Base-by-base conservation (phyloP, 2,888 invertebrate species). In the Drosophila trichaetosa region DNA sequence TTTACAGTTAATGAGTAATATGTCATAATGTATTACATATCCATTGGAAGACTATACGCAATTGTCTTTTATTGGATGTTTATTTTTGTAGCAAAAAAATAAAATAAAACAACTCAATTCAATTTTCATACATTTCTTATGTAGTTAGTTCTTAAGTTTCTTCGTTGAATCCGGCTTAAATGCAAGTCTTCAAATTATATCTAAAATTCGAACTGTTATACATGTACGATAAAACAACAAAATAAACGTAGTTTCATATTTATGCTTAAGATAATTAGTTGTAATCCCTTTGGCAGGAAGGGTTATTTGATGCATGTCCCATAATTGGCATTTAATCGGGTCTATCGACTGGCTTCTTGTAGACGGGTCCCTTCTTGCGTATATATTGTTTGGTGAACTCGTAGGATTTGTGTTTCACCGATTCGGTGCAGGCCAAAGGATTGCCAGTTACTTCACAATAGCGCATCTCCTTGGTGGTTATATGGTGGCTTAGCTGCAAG, bases 331-430 rank as follows among this genome's bases (percentile, higher is more conserved):
- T 46, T 49, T 70, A 73, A 8, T 69, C 69, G 21, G 18, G 13
- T 27, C 65, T 68, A 31, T 89, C 89, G 0, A 63, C 54, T 1
- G 87, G 88, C 24, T 66, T 86, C 38, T 67, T 74, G 52, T 90
- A 87, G 4, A 96, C 94, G 3, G 96, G 95, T 0, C 98, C 98
- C 93, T 97, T 98, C 93, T 98, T 98, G 33, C 96, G 96, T 99
- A 99, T 99, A 93, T 99, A 99, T 92, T 98, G 98, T 90, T 95
- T 96, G 65, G 99, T 97, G 93, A 29, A 99, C 93, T 98, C 99
- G 92, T 97, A 97, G 27, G 99, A 98, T 93, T 99, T 99, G 83
- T 97, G 96, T 86, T 98, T 97, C 10, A 99, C 99, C 68, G 92
- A 87, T 16, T 90, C 87, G 4, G 77, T 85, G 60, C 84, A 85